Evolutionary conservation across 1,140 invertebrate species (phyloP).

Genomic region (Apis cerana): DNA sequence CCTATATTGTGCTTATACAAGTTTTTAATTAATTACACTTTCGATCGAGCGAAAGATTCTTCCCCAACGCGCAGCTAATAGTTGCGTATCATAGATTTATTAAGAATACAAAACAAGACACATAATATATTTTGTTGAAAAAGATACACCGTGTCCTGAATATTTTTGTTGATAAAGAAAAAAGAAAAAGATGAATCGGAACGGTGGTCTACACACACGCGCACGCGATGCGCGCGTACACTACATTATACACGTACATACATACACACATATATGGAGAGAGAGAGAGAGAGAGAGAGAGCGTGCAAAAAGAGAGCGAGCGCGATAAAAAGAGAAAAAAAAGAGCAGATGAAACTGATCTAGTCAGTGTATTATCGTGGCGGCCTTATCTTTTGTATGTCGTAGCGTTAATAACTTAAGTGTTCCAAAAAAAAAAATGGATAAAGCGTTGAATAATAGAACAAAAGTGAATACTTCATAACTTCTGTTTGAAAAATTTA

Average conservation of each 20-base stretch:
- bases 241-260: not conserved
- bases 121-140: constrained; percentile 72
- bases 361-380: constrained; percentile 81
- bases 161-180: constrained; percentile 77
- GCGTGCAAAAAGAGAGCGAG: constrained; percentile 21
- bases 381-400: constrained; percentile 80
- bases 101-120: constrained; percentile 54
- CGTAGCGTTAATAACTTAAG: constrained; percentile 64
- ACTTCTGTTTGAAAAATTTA: not conserved
- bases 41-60: constrained; percentile 14
- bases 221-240: too few relatives aligned
- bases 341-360: constrained; percentile 79
- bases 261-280: not conserved
- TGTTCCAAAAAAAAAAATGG: constrained; percentile 51
- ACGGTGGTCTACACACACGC: constrained; percentile 44
- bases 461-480: not conserved
- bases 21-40: constrained; percentile 38
- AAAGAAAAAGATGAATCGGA: constrained; percentile 9
- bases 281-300: constrained; percentile 26
- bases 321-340: constrained; percentile 1
- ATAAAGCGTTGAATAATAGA: constrained; percentile 18
- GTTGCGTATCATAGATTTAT: constrained; percentile 45
- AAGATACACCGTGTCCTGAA: constrained; percentile 70
- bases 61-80: constrained; percentile 7
- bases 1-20: constrained; percentile 56